Base-by-base conservation (phyloP, 2,888 invertebrate species). In the Leucania comma region DNA sequence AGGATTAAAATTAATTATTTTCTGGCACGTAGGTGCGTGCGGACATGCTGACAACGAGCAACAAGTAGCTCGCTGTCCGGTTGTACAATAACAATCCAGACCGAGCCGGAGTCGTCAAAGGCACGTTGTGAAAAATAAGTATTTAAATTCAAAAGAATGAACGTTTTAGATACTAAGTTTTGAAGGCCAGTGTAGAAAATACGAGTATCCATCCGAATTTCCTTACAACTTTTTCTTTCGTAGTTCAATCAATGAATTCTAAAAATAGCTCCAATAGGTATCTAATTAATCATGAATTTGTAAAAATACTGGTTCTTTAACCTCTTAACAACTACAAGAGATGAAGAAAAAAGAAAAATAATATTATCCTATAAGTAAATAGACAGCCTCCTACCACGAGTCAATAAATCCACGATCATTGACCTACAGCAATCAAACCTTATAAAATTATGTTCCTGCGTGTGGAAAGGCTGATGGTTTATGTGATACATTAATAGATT, bases 371-470 rank as follows among this genome's bases (percentile, higher is more conserved):
- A 14, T 17, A 5, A 14, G 6, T 24, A 48, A 59, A 75, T 59
- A 14, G n/a, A 9, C 48, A 38, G 54, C 26, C 46, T 17, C 53
- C 46, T 26, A 24, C 14, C 1, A 75, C 29, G 24, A 10, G 38
- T 2, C 35, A 60, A 75, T 60, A 73, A 50, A 56, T 22, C 42
- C 14, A 12, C 26, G 56, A 51, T 8, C 72, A 64, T 17, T 26
- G 60, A 58, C 58, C 51, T 29, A n/a, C 2, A 17, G 3, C 29
- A 78, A 70, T 74, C 51, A 56, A 26, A 29, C 38, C 20, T 46
- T 20, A 63, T 59, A 22, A 29, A 78, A 78, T 51, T 78, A 59
- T 38, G 14, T 60, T 51, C 24, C 50, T 9, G 60, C 26, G 10
- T 48, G 10, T 35, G 1, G 26, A 26, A 32, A 54, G 22, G 50